These are phyloP conservation scores for Idaea straminata DNA, from an alignment of 2,888 invertebrate genomes.

Conservation along the genomic window DNA sequence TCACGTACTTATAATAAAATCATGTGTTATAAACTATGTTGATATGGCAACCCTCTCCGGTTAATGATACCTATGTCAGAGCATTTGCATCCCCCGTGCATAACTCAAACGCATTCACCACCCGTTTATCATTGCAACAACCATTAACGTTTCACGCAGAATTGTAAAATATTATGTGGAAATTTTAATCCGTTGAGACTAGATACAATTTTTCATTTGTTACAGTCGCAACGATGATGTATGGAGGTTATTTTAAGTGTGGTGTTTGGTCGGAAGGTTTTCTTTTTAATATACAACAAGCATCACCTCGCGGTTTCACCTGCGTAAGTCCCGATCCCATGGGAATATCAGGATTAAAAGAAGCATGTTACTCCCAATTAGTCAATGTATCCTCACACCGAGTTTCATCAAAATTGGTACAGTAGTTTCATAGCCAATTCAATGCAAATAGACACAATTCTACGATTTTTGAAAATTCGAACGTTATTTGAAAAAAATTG, in stretches of 20 bases:
- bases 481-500: too few species aligned
- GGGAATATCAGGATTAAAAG: too few species aligned
- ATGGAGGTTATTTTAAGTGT: neutral
- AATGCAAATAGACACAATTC: too few species aligned
- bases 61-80: conserved; percentile 1
- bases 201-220: conserved; percentile 18
- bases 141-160: conserved; percentile 4
- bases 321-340: too few species aligned
- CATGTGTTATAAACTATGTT: neutral
- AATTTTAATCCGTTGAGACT: conserved; percentile 34
- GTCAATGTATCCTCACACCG: too few species aligned
- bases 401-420: too few species aligned
- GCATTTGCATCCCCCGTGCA: conserved; percentile 4
- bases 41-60: neutral
- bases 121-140: conserved; percentile 4
- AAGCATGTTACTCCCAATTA: too few species aligned
- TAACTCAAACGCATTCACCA: neutral
- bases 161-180: conserved; percentile 51
- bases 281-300: neutral
- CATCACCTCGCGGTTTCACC: neutral
- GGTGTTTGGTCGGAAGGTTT: neutral
- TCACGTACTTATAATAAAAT: neutral
- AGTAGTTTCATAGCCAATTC: too few species aligned
- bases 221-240: conserved; percentile 17
- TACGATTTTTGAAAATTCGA: too few species aligned